phyloP scores from a whole-genome alignment of 2,888 invertebrate genomes.

The Coelopa pilipes region DNA sequence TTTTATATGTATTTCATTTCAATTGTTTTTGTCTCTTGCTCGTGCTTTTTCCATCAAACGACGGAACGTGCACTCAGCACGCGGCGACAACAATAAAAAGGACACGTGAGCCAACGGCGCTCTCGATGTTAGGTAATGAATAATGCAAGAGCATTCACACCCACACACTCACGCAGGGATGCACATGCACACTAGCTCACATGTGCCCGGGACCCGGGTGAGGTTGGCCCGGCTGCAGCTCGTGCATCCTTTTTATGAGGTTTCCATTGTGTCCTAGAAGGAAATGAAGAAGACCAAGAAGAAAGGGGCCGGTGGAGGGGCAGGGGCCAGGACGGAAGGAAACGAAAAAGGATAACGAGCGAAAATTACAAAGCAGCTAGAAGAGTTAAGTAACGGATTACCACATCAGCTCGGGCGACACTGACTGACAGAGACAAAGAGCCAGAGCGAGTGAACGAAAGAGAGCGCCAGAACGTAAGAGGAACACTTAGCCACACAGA shows the following conservation, averaged over 20 bases:
- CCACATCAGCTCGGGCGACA: slow-evolving; percentile 45
- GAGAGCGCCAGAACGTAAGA: not conserved
- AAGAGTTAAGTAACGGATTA: slow-evolving; percentile 48
- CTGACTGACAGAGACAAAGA: slow-evolving; percentile 38
- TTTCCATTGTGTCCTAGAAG: too few relatives aligned
- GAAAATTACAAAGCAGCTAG: slow-evolving; percentile 45
- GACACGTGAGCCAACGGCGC: slow-evolving; percentile 37
- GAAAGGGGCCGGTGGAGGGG: not conserved
- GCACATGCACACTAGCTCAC: slow-evolving; percentile 4
- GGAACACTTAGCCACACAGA: not conserved
- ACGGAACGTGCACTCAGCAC: not conserved
- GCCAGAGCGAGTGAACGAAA: slow-evolving; percentile 12
- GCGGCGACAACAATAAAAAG: slow-evolving; percentile 8
- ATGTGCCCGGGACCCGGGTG: too few relatives aligned
- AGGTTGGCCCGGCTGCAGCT: too few relatives aligned
- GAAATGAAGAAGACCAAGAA: too few relatives aligned
- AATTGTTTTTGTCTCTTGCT: not conserved
- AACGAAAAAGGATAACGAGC: slow-evolving; percentile 32
- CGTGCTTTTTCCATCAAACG: not conserved
- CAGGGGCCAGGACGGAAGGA: not conserved
- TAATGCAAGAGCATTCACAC: slow-evolving; percentile 16
- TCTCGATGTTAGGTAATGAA: slow-evolving; percentile 32
- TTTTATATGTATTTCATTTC: slow-evolving; percentile 1
- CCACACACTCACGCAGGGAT: not conserved
- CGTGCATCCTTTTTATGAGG: too few relatives aligned